These are phyloP conservation scores for Dreissena polymorpha DNA, from an alignment of 1,140 invertebrate genomes.

Conservation along the genomic window DNA sequence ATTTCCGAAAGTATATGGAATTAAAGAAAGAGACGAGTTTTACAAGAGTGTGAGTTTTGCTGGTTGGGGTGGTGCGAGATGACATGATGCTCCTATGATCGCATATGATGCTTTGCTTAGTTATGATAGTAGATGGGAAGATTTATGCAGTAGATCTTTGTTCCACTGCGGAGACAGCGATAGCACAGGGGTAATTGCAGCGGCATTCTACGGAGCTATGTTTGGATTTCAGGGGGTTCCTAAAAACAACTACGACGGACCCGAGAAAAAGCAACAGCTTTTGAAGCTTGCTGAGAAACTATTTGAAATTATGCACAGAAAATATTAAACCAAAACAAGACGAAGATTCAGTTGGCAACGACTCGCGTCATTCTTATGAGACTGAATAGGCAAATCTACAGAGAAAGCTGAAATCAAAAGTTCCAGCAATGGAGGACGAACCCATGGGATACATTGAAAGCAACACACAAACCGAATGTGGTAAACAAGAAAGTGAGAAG, in stretches of 20 bases:
- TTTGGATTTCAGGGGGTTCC: constrained; percentile 74
- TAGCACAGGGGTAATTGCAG: constrained; percentile 77
- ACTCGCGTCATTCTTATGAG: no score
- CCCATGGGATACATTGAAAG: no score
- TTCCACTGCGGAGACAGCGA: constrained; percentile 79
- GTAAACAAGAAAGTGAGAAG: no score
- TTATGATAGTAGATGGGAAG: constrained; percentile 69
- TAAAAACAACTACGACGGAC: constrained; percentile 62
- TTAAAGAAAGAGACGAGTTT: constrained; percentile 74
- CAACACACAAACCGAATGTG: no score
- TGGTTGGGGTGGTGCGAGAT: constrained; percentile 76
- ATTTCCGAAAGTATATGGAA: constrained; percentile 71
- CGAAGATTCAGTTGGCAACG: no score
- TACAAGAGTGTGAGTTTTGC: constrained; percentile 70
- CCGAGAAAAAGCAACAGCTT: constrained; percentile 62
- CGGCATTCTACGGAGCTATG: constrained; percentile 75
- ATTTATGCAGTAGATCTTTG: constrained; percentile 73
- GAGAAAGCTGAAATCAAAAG: no score
- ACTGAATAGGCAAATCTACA: no score
- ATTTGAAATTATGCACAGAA: not conserved
- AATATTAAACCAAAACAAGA: no score
- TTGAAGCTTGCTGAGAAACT: constrained; percentile 49
- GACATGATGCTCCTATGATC: constrained; percentile 79
- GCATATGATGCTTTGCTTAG: constrained; percentile 77
- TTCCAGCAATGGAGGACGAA: no score